These are phyloP conservation scores for Melipona beecheii DNA, from an alignment of 2,888 invertebrate genomes.

Conservation along the genomic window DNA sequence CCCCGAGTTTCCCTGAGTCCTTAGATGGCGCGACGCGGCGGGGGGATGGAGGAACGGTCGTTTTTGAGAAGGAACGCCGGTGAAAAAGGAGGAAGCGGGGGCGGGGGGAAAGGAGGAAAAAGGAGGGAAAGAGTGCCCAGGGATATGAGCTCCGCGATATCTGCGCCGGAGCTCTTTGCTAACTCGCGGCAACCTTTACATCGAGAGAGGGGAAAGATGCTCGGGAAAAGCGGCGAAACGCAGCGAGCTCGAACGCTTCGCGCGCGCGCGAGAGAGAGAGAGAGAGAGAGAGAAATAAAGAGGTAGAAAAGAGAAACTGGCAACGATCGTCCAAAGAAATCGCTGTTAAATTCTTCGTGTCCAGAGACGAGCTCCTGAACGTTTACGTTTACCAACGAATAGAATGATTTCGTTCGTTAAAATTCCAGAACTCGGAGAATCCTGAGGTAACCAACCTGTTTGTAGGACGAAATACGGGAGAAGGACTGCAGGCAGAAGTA, in stretches of 20 bases:
- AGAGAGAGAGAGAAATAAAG: too few relatives aligned
- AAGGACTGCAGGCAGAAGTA: neutral
- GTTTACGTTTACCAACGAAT: neutral
- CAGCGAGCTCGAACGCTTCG: constrained; percentile 7
- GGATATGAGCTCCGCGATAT: constrained; percentile 70
- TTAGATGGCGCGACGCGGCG: constrained; percentile 49
- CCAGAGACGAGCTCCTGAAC: neutral
- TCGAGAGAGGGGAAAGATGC: constrained; percentile 21
- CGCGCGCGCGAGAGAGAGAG: too few relatives aligned
- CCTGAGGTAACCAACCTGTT: neutral
- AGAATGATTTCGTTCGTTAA: constrained; percentile 9
- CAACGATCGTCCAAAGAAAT: constrained; percentile 41
- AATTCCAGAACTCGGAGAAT: neutral
- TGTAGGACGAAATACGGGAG: neutral
- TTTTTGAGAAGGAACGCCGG: constrained; percentile 57
- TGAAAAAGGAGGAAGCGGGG: constrained; percentile 32
- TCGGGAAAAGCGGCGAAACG: constrained; percentile 23
- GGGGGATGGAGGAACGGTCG: constrained; percentile 55
- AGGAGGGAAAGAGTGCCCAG: constrained; percentile 60
- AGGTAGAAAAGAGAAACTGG: constrained; percentile 19
- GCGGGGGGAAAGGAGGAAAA: constrained; percentile 30
- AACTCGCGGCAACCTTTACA: constrained; percentile 62
- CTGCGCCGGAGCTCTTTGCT: constrained; percentile 58
- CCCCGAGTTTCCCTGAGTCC: constrained; percentile 52
- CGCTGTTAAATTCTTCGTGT: constrained; percentile 19